Percentiles rank a stretch among this genome's conserved stretches.
Conservation (phyloP, 2,888 invertebrate genomes). For the Papilio elwesi region DNA sequence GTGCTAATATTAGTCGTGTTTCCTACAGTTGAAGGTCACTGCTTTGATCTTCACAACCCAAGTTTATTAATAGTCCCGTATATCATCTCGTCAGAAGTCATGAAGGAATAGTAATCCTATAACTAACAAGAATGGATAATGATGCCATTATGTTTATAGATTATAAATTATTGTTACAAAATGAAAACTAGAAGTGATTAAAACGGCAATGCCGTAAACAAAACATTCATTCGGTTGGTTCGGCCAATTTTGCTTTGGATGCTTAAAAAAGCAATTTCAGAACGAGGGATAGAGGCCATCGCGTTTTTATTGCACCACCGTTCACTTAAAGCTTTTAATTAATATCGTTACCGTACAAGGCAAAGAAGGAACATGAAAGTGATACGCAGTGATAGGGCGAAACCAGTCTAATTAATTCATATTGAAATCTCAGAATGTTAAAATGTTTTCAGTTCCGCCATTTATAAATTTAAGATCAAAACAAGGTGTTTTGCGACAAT, state of each 20-base stretch:
- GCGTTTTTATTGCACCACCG: slow-evolving; percentile 51
- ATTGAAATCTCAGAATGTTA: neutral
- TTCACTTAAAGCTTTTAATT: slow-evolving; percentile 46
- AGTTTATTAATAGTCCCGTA: slow-evolving; percentile 18
- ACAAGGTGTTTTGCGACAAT: no score
- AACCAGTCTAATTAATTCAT: slow-evolving; percentile 16
- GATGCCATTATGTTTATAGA: neutral
- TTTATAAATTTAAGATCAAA: neutral
- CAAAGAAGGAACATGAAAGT: slow-evolving; percentile 23
- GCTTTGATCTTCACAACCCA: slow-evolving; percentile 2
- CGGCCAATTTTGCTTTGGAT: slow-evolving; percentile 61
- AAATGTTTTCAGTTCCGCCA: neutral
- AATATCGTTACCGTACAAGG: slow-evolving; percentile 41
- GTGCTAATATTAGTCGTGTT: slow-evolving; percentile 10
- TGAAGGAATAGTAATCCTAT: neutral
- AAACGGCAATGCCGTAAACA: slow-evolving; percentile 53
- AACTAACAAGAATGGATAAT: neutral
- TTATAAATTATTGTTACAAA: no score
- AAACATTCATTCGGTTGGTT: slow-evolving; percentile 70
- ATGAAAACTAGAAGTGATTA: slow-evolving; percentile 44
- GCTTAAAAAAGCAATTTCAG: slow-evolving; percentile 52
- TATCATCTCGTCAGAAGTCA: neutral
- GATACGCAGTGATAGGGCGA: slow-evolving; percentile 33
- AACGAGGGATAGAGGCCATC: slow-evolving; percentile 45
- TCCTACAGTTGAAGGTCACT: slow-evolving; percentile 9